Conservation (phyloP, 2,113 vertebrate genomes). For the Oncorhynchus kisutch region DNA sequence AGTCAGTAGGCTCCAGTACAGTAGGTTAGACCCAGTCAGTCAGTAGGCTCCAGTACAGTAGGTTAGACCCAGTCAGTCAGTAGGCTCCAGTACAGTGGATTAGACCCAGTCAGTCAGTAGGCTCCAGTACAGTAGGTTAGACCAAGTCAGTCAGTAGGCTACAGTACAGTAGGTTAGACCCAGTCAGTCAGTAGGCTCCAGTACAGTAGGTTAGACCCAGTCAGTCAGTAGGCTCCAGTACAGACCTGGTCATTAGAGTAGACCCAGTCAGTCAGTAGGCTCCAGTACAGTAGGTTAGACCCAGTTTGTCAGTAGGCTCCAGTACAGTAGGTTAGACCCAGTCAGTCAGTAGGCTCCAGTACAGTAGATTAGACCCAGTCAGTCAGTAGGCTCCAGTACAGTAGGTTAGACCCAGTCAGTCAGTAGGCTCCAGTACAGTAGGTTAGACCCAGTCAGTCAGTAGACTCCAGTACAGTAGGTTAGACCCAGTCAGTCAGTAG, state of each 20-base stretch:
- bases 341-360: conserved; percentile 28
- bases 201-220: not conserved
- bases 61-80: conserved; percentile 10
- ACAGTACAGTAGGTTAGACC: conserved; percentile 12
- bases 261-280: conserved; percentile 17
- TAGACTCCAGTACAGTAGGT: no score
- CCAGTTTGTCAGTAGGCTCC: not conserved
- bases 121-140: conserved; percentile 33
- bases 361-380: conserved; percentile 26
- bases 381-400: no score
- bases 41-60: conserved; percentile 35
- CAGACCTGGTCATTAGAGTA: no score
- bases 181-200: conserved; percentile 25
- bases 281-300: conserved; percentile 5
- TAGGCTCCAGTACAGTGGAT: no score
- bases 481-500: conserved; percentile 12
- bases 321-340: no score
- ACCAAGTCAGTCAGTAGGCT: conserved; percentile 19
- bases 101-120: conserved; percentile 14
- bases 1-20: no score
- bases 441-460: no score
- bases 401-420: no score
- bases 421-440: no score
- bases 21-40: not conserved
- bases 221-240: no score